Base-by-base conservation (phyloP, 2,797 vertebrate genomes). In the Sparus aurata region DNA sequence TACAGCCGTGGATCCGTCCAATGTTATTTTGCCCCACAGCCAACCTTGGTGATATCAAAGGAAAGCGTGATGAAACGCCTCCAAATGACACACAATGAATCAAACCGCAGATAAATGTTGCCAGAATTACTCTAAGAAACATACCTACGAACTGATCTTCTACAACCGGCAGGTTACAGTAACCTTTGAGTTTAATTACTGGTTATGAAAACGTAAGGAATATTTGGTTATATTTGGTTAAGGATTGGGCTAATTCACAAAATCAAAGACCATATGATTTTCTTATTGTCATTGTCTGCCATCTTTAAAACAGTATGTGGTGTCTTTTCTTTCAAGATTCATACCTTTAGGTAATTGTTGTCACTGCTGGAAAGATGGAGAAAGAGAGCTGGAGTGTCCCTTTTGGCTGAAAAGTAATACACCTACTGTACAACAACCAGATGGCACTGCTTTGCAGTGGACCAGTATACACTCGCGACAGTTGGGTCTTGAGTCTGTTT, bases 11-110 rank as follows among this genome's bases (percentile, higher is more conserved):
- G 82, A 85, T 74, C 73, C 79, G 70, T 66, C 72, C 62, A 70
- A 22, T 73, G 87, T 85, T 88, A 89, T 87, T 87, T 87, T 73
- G 58, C 82, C 90, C 80, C 76, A 69, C 71, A 87, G 84, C 70
- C 66, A 89, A 80, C 83, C 84, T 84, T 76, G 75, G 83, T 53
- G 79, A 91, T 89, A 83, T 79, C 79, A 88, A 88, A 88, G 75
- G 79, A 78, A 84, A 86, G 62, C 4, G 3, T 85, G 87, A 89
- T 86, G 82, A 91, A 90, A 89, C 47, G 73, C 64, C 73, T 62
- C 58, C 83, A 83, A 84, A 90, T 85, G 88, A 89, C 90, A 85
- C 73, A 66, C 76, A 73, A 76, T 86, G 74, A 87, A 89, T 89
- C 88, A 87, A 79, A 78, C 50, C 1, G 12, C 23, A 85, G 80